A percentile compares a stretch with the other conserved stretches of the same genome.
phyloP scores from a whole-genome alignment of 2,888 invertebrate species.

The Eupithecia dodoneata region DNA sequence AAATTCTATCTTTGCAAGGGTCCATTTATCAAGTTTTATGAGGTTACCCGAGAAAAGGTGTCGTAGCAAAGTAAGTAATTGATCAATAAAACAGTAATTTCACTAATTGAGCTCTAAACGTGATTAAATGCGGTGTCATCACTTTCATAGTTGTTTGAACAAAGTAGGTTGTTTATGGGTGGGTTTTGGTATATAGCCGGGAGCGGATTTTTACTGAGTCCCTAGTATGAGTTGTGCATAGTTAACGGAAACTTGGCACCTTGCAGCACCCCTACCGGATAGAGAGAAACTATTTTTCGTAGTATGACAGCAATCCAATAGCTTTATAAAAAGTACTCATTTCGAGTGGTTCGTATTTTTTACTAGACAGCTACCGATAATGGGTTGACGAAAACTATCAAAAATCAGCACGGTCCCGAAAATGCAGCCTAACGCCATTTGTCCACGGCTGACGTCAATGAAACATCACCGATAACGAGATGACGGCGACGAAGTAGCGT shows the following conservation, averaged over 20 bases:
- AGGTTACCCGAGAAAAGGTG: conserved; percentile 25
- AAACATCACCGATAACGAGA: no score
- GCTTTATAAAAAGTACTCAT: no score
- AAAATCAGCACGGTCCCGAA: not conserved
- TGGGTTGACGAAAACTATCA: not conserved
- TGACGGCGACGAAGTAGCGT: no score
- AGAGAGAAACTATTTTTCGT: no score
- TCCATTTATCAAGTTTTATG: conserved; percentile 30
- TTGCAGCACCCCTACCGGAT: no score
- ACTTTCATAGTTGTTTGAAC: conserved; percentile 17
- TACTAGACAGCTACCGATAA: not conserved
- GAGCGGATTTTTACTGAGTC: not conserved
- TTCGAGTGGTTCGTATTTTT: no score
- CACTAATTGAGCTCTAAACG: conserved; percentile 29
- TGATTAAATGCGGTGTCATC: conserved; percentile 21
- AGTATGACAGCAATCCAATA: no score
- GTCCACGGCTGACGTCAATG: no score
- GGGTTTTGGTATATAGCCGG: not conserved
- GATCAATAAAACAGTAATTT: conserved; percentile 32
- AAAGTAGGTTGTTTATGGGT: not conserved
- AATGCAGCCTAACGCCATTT: no score
- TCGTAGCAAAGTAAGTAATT: conserved; percentile 26
- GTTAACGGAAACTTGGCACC: no score
- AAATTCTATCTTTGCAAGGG: conserved; percentile 32
- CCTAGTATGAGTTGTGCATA: no score